phyloP scores from a whole-genome alignment of 2,888 invertebrate genomes.

The Acrocera orbiculus region DNA sequence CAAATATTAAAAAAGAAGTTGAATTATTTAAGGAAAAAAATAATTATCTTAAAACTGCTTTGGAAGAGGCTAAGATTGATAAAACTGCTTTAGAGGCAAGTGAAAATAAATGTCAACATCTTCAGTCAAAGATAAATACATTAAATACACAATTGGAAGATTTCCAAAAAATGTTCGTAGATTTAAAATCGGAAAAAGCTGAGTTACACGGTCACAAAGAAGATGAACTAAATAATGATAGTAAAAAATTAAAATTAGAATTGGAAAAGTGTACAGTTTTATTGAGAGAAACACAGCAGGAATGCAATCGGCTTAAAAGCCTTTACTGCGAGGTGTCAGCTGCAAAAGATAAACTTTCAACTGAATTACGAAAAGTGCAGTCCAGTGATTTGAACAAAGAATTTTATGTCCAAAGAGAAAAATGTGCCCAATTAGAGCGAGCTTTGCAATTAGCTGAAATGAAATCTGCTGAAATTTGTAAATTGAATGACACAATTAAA shows the following conservation, averaged over 20 bases:
- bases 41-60: too few relatives aligned
- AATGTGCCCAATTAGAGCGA: slow-evolving; percentile 36
- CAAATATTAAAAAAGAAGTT: too few relatives aligned
- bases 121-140: too few relatives aligned
- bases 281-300: slow-evolving; percentile 36
- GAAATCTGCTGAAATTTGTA: slow-evolving; percentile 24
- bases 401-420: slow-evolving; percentile 36
- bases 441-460: slow-evolving; percentile 23
- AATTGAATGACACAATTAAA: slow-evolving; percentile 38
- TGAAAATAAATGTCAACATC: too few relatives aligned
- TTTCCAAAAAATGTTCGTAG: too few relatives aligned
- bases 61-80: too few relatives aligned
- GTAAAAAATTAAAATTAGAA: slow-evolving; percentile 29
- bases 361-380: slow-evolving; percentile 38
- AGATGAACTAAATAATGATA: too few relatives aligned
- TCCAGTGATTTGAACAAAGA: slow-evolving; percentile 34
- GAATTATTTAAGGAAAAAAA: too few relatives aligned
- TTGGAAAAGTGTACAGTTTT: slow-evolving; percentile 35
- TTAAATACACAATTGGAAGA: too few relatives aligned
- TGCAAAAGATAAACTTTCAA: slow-evolving; percentile 39
- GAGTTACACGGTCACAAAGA: too few relatives aligned
- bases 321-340: slow-evolving; percentile 40
- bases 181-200: too few relatives aligned
- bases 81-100: too few relatives aligned
- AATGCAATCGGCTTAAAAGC: slow-evolving; percentile 38